Evolutionary conservation across 2,888 invertebrate genomes (phyloP).

Genomic region (Dasysyrphus albostriatus): DNA sequence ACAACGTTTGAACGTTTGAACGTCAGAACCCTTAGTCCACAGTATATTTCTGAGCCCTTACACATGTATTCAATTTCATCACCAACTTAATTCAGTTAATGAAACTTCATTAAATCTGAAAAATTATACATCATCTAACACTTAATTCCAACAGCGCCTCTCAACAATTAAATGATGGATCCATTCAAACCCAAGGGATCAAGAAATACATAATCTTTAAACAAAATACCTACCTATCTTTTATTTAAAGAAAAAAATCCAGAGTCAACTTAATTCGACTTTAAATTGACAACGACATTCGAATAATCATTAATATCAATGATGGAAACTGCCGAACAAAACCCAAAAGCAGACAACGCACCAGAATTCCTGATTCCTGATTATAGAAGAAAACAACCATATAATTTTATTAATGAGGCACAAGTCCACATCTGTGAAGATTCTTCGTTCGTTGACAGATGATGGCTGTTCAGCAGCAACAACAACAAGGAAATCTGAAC

Average conservation of each 20-base stretch:
- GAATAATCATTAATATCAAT: constrained; percentile 8
- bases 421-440: background rate
- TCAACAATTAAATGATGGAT: background rate
- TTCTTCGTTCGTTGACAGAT: constrained; percentile 7
- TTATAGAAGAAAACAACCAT: constrained; percentile 12
- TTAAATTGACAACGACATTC: constrained; percentile 20
- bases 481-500: constrained; percentile 1
- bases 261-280: constrained; percentile 3
- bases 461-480: background rate
- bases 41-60: too few relatives aligned
- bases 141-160: background rate
- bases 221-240: background rate
- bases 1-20: too few relatives aligned
- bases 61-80: background rate
- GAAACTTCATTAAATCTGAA: background rate
- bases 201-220: background rate
- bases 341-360: background rate
- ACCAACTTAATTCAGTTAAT: background rate
- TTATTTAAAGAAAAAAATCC: background rate
- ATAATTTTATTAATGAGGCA: constrained; percentile 32
- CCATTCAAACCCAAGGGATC: background rate
- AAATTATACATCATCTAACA: background rate
- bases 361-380: constrained; percentile 9
- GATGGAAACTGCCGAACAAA: background rate
- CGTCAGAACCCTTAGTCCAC: too few relatives aligned